Conservation (phyloP, 2,888 invertebrate species). For the Orthosia gothica region DNA sequence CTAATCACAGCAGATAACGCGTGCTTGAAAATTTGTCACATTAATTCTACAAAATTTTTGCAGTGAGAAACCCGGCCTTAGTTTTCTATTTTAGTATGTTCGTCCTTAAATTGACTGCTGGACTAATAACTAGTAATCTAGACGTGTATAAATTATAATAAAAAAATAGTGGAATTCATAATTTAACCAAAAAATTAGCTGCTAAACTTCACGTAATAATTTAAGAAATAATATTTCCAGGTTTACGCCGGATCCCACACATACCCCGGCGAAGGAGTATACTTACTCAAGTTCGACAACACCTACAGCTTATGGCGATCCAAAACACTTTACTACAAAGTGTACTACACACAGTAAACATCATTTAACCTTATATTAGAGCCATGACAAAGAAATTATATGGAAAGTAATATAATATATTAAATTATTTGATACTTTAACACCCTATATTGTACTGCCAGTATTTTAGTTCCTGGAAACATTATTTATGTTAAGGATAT, state of each 20-base stretch:
- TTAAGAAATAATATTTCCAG: constrained; percentile 75
- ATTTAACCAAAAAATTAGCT: background rate
- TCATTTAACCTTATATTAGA: constrained; percentile 59
- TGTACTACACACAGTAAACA: constrained; percentile 97
- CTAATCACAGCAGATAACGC: no score
- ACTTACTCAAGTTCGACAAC: constrained; percentile 99
- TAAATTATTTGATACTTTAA: constrained; percentile 59
- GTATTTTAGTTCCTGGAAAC: constrained; percentile 57
- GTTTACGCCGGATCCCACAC: constrained; percentile 99
- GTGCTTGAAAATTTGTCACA: no score
- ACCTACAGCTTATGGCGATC: constrained; percentile 99
- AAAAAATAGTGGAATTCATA: background rate
- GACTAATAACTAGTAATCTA: no score
- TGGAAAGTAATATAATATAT: constrained; percentile 57
- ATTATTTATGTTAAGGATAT: constrained; percentile 30
- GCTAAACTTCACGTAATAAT: background rate
- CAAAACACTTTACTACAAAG: constrained; percentile 99
- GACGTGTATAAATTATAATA: background rate
- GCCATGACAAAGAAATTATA: constrained; percentile 76
- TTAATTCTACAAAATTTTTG: no score
- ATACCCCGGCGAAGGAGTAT: constrained; percentile 99
- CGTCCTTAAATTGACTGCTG: no score
- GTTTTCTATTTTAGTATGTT: no score
- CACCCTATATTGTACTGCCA: constrained; percentile 62
- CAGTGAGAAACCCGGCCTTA: no score